Base-by-base conservation (phyloP, 2,113 vertebrate species). In the Natator depressus region DNA sequence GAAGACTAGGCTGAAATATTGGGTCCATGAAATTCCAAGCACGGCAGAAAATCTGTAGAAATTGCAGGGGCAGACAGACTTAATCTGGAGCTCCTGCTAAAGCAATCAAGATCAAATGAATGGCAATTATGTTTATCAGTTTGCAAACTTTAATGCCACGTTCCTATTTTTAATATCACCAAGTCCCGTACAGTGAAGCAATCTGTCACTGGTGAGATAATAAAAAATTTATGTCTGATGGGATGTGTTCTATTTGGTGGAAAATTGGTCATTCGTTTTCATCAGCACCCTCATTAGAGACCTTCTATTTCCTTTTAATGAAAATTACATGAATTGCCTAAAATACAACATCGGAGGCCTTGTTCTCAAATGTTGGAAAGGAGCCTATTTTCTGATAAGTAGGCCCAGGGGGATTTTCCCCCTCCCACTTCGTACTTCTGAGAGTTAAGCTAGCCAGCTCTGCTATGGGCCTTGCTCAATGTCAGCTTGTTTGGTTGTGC, bases 41-140 rank as follows among this genome's bases (percentile, higher is more conserved):
- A 97, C 47, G 10, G 92, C 82, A 90, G 90, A 93, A 54, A 93
- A 91, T 78, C 65, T 14, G 2, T 38, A 94, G 55, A 93, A 96
- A 98, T 93, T 96, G 90, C 80, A 88, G 94, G 94, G 92, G 91
- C 85, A 95, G 95, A 80, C 90, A 89, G 94, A 87, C 88, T 97
- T 98, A 98, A 98, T 98, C 97, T 96, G 83, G 90, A 96, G 76
- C 95, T 85, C 93, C 91, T 25, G 75, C 95, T 95, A 89, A 57
- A 96, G 96, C 95, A 98, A 98, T 98, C 97, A 95, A 94, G 94
- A 98, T 97, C 76, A 98, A 97, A 98, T 98, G 95, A 98, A 96
- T 84, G 95, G 54, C 97, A 97, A 98, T 98, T 96, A 94, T 80
- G 65, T 85, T 98, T 98, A 98, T 98, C 96, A 96, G 90, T 92